Conservation (phyloP, 2,797 vertebrate genomes). For the Chaenodraco wilsoni region DNA sequence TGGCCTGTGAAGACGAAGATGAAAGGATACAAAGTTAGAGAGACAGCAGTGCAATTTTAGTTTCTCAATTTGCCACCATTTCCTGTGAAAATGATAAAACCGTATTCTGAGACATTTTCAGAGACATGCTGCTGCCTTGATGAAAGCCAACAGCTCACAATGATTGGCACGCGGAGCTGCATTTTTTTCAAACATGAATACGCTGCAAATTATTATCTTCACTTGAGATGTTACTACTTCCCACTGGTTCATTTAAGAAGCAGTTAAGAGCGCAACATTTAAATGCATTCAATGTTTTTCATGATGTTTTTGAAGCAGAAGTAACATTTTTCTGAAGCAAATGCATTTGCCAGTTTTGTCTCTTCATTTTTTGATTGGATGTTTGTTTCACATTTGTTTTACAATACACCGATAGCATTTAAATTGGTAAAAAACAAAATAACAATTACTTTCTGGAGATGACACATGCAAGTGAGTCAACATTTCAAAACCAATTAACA, state of each 20-base stretch:
- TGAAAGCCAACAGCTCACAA: slow-evolving; percentile 9
- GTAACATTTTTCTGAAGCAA: not conserved
- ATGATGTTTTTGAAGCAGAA: not conserved
- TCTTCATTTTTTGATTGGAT: not conserved
- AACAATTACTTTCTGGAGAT: not conserved
- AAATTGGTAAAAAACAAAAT: no score
- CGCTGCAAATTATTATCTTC: not conserved
- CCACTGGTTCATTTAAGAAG: not conserved
- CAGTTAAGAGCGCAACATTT: not conserved
- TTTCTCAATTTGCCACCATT: slow-evolving; percentile 1
- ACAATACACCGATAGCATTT: no score
- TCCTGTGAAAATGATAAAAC: slow-evolving; percentile 4
- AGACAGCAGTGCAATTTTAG: not conserved
- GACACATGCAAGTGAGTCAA: not conserved
- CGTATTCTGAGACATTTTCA: slow-evolving; percentile 7
- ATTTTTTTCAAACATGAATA: slow-evolving; percentile 9
- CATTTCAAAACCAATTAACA: not conserved
- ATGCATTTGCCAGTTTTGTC: not conserved
- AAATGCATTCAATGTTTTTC: no score
- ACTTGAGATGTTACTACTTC: not conserved
- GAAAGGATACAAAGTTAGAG: slow-evolving; percentile 23
- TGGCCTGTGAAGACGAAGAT: slow-evolving; percentile 84
- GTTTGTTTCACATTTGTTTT: no score
- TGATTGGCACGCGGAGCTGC: not conserved
- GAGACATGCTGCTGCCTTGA: slow-evolving; percentile 14